A percentile compares a stretch with the other conserved stretches of the same genome.
These are phyloP conservation scores for Diadumene lineata DNA, from an alignment of 92 coral and sea anemone genomes.

Conservation along the genomic window DNA sequence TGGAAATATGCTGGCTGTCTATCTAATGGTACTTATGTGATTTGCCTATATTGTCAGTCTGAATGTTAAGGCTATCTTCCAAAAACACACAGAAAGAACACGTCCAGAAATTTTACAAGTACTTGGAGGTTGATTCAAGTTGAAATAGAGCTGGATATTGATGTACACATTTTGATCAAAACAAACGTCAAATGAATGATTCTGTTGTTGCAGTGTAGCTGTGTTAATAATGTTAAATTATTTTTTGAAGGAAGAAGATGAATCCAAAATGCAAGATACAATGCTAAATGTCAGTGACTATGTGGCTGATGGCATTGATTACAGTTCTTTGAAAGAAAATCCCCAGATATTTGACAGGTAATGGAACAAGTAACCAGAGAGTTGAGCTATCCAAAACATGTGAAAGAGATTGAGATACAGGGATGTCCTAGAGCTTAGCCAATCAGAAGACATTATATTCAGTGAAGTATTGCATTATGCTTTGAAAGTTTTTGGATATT, in stretches of 20 bases:
- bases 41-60: background rate
- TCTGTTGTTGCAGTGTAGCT: no score
- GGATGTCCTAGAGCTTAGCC: no score
- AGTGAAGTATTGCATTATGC: no score
- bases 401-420: background rate
- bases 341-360: conserved; percentile 24
- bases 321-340: conserved; percentile 24
- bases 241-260: conserved; percentile 93
- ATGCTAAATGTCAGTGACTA: conserved; percentile 65
- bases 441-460: no score
- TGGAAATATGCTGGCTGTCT: conserved; percentile 76
- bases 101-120: background rate
- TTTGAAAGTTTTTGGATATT: no score
- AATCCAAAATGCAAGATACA: conserved; percentile 74
- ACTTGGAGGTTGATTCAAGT: background rate
- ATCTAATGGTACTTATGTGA: conserved; percentile 67
- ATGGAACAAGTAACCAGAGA: no score
- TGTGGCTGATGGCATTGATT: conserved; percentile 35
- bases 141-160: no score
- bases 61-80: no score
- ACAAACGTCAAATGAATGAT: background rate
- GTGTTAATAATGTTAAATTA: no score
- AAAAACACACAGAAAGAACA: no score
- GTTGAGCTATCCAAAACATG: background rate
- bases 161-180: no score